These are phyloP conservation scores for Drosophila oshimai DNA, from an alignment of 1,140 invertebrate species.

Conservation along the genomic window DNA sequence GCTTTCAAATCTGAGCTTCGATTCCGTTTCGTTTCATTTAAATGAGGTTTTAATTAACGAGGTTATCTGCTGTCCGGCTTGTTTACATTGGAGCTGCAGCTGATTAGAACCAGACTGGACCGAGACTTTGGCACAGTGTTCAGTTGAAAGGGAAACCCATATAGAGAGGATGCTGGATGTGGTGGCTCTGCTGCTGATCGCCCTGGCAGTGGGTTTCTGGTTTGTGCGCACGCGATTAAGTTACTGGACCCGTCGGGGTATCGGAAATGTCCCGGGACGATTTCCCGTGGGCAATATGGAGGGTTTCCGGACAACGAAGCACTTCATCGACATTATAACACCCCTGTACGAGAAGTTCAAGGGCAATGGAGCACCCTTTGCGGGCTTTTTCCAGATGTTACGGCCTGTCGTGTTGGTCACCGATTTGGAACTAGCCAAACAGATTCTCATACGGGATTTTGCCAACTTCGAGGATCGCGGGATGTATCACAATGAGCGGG, in stretches of 20 bases:
- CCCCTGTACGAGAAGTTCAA: conserved; percentile 61
- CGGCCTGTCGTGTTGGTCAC: conserved; percentile 57
- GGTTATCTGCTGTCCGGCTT: conserved; percentile 21
- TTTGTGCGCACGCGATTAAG: conserved; percentile 47
- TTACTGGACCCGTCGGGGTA: conserved; percentile 83
- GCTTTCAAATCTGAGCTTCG: not conserved
- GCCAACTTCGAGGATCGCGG: conserved; percentile 84
- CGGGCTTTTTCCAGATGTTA: conserved; percentile 58
- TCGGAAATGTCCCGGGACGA: conserved; percentile 57
- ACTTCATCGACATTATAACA: conserved; percentile 65
- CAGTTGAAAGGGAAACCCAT: conserved; percentile 43
- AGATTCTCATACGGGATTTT: conserved; percentile 85
- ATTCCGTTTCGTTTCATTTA: conserved; percentile 5
- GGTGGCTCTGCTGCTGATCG: conserved; percentile 45
- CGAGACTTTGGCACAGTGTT: not conserved
- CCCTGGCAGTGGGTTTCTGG: conserved; percentile 46
- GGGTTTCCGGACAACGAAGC: conserved; percentile 34
- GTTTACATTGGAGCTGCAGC: conserved; percentile 27
- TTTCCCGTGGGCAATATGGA: conserved; percentile 64
- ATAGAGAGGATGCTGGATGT: conserved; percentile 51
- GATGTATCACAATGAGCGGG: conserved; percentile 82
- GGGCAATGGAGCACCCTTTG: conserved; percentile 47
- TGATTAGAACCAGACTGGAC: conserved; percentile 17
- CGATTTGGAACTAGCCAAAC: conserved; percentile 83
- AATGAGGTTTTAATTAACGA: not conserved